These are phyloP conservation scores for Pollachius pollachius DNA, from an alignment of 2,113 vertebrate species.

Conservation along the genomic window DNA sequence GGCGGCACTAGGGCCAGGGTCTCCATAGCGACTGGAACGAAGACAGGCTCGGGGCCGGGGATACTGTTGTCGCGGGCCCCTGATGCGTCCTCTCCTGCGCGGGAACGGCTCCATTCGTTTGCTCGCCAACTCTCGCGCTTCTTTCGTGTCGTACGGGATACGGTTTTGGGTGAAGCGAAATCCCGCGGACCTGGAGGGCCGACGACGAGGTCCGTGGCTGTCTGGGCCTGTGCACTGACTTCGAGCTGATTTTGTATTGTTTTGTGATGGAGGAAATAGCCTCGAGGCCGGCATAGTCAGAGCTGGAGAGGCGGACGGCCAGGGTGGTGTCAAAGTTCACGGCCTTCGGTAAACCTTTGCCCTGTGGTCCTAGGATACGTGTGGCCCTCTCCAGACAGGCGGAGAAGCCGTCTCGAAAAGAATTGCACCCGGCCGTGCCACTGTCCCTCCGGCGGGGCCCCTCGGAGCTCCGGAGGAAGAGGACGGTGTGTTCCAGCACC, in stretches of 20 bases:
- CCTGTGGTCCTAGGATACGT: constrained; percentile 29
- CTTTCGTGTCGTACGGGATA: constrained; percentile 6
- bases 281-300: not conserved
- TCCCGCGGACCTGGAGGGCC: not conserved
- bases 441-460: constrained; percentile 1
- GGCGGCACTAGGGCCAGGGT: constrained; percentile 48
- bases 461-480: constrained; percentile 52
- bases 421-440: not conserved
- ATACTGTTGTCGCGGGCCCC: constrained; percentile 10
- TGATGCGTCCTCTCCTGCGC: constrained; percentile 4
- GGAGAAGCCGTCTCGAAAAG: constrained; percentile 41
- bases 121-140: constrained; percentile 3
- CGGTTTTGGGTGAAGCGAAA: not conserved
- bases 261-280: constrained; percentile 11
- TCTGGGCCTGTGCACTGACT: constrained; percentile 22
- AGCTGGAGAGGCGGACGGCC: not conserved
- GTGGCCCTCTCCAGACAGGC: constrained; percentile 35
- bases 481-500: constrained; percentile 78
- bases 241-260: constrained; percentile 1
- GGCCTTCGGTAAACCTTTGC: constrained; percentile 3
- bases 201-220: not conserved
- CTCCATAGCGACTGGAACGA: constrained; percentile 49
- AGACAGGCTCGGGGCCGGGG: constrained; percentile 13
- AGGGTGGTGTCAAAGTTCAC: not conserved
- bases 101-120: constrained; percentile 12